Evolutionary conservation across 2,797 vertebrate species (phyloP).

Genomic region (Epinephelus awoara): DNA sequence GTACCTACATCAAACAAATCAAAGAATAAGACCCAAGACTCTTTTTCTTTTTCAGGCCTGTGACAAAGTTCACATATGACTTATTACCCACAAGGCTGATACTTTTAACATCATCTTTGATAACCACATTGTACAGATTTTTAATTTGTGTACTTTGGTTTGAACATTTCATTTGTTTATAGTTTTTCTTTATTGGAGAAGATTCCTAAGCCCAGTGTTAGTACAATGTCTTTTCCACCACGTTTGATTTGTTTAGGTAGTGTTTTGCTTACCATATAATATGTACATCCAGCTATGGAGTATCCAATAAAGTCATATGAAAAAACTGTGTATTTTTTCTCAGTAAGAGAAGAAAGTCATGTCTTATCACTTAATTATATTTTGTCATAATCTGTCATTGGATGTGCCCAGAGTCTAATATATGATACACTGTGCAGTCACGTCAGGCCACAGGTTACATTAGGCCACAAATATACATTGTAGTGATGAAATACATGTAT

Average conservation of each 20-base stretch:
- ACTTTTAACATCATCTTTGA: constrained; percentile 75
- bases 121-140: constrained; percentile 89
- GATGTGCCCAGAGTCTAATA: neutral
- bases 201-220: constrained; percentile 73
- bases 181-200: constrained; percentile 66
- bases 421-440: neutral
- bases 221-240: constrained; percentile 73
- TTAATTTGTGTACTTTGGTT: constrained; percentile 92
- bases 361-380: neutral
- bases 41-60: neutral
- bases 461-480: constrained; percentile 12
- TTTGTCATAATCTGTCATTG: constrained; percentile 3
- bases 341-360: neutral
- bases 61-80: neutral
- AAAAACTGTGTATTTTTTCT: constrained; percentile 44
- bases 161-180: constrained; percentile 85
- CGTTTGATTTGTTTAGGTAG: constrained; percentile 81
- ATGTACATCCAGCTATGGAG: constrained; percentile 78
- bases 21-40: neutral
- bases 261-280: constrained; percentile 68
- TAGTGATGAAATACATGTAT: constrained; percentile 34
- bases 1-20: constrained; percentile 24
- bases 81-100: constrained; percentile 53
- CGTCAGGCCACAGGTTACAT: neutral
- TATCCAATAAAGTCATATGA: constrained; percentile 86